Percentiles rank a stretch among this genome's conserved stretches.
phyloP scores from a whole-genome alignment of 92 coral and sea anemone genomes.

The Siderastrea radians region DNA sequence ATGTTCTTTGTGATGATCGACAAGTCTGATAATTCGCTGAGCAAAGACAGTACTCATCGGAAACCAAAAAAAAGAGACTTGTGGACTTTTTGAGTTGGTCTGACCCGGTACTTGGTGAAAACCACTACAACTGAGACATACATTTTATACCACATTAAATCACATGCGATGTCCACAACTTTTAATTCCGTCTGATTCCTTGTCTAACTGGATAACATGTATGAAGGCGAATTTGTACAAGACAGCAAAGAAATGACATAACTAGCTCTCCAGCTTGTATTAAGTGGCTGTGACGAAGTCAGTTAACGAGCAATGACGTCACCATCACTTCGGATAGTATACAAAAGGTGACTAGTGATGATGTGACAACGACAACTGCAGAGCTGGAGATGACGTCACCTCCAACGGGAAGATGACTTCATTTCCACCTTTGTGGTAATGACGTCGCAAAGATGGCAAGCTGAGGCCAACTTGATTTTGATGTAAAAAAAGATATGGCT shows the following conservation, averaged over 20 bases:
- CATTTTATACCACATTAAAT: neutral
- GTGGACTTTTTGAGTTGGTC: no score
- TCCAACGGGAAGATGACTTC: no score
- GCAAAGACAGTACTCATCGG: neutral
- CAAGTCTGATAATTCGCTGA: neutral
- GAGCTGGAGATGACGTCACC: neutral
- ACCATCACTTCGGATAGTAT: neutral
- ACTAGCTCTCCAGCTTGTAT: neutral
- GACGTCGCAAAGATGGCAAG: no score
- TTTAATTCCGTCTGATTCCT: slow-evolving; percentile 16
- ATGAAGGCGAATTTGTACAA: neutral
- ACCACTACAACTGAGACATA: neutral
- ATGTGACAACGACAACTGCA: neutral
- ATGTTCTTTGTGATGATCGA: neutral
- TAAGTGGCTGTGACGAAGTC: no score
- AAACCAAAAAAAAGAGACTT: neutral
- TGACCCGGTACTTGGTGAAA: no score
- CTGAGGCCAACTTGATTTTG: no score
- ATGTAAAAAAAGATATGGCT: no score
- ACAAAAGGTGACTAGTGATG: neutral
- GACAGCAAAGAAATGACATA: neutral
- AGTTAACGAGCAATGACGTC: neutral
- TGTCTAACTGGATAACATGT: neutral
- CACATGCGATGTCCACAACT: neutral
- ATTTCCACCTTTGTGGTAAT: no score